phyloP scores from a whole-genome alignment of 2,113 vertebrate species.

The Oceanodroma tethys region DNA sequence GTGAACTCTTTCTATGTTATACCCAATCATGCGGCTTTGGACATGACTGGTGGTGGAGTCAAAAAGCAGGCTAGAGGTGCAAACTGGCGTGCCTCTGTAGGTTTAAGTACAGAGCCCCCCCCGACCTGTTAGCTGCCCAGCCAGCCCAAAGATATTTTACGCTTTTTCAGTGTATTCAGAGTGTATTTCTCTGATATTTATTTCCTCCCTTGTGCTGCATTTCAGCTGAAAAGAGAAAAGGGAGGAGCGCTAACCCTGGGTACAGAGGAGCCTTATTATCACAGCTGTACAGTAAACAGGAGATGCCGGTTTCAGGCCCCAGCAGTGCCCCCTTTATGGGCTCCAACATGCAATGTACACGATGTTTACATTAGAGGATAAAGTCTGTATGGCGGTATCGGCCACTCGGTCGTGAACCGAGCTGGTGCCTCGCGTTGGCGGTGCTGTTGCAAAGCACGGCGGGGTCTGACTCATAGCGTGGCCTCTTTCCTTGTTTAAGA shows the following conservation, averaged over 20 bases:
- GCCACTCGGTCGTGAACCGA: fast-evolving
- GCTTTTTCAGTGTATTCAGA: not conserved
- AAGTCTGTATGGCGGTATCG: not conserved
- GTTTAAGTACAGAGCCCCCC: not conserved
- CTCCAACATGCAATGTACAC: not conserved
- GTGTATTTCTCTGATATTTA: not conserved
- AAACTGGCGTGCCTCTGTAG: not conserved
- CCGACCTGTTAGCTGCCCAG: not conserved
- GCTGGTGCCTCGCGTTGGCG: not conserved
- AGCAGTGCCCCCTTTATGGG: not conserved
- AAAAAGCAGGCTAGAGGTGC: not conserved
- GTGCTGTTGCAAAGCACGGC: not conserved
- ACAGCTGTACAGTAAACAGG: not conserved
- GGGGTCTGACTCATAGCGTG: not conserved
- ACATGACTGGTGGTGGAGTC: fast-evolving
- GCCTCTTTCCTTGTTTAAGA: conserved; percentile 71
- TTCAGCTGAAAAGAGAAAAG: not conserved
- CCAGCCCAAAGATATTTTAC: not conserved
- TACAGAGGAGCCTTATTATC: not conserved
- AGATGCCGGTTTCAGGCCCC: not conserved
- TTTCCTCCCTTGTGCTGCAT: not conserved
- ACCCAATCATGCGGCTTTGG: fast-evolving
- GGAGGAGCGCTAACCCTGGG: not conserved
- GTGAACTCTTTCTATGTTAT: not conserved
- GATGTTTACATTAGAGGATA: not conserved